A percentile compares a stretch with the other conserved stretches of the same genome.
Evolutionary conservation across 2,797 vertebrate genomes (phyloP).

Genomic region (Siniperca scherzeri): DNA sequence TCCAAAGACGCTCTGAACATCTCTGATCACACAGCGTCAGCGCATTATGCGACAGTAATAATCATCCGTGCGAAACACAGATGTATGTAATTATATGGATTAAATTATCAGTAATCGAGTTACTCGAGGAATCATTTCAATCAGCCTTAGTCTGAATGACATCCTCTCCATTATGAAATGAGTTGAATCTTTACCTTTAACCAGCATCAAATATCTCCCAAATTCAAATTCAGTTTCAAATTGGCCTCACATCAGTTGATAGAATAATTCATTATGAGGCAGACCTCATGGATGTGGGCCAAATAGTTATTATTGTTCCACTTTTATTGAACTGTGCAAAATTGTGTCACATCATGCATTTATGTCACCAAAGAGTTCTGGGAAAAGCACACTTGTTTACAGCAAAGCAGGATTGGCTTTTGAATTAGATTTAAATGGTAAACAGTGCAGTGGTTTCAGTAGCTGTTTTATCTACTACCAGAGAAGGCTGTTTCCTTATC

Average conservation of each 20-base stretch:
- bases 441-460: slow-evolving; percentile 22
- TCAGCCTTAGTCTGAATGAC: neutral
- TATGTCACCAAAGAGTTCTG: neutral
- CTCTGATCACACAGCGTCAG: too few relatives aligned
- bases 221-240: neutral
- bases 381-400: neutral
- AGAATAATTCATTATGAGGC: neutral
- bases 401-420: neutral
- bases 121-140: too few relatives aligned
- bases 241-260: neutral
- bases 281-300: neutral
- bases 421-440: neutral
- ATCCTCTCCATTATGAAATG: neutral
- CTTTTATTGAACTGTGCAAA: neutral
- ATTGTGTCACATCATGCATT: slow-evolving; percentile 2
- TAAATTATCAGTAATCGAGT: too few relatives aligned
- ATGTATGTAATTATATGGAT: too few relatives aligned
- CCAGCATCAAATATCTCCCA: neutral
- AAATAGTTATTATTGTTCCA: neutral
- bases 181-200: neutral
- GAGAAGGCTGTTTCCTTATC: slow-evolving; percentile 44
- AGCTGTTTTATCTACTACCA: slow-evolving; percentile 12
- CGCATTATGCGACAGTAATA: too few relatives aligned
- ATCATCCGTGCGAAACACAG: too few relatives aligned
- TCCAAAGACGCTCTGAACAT: too few relatives aligned